phyloP scores from a whole-genome alignment of 2,888 invertebrate species.

The Tenthredo amoena region DNA sequence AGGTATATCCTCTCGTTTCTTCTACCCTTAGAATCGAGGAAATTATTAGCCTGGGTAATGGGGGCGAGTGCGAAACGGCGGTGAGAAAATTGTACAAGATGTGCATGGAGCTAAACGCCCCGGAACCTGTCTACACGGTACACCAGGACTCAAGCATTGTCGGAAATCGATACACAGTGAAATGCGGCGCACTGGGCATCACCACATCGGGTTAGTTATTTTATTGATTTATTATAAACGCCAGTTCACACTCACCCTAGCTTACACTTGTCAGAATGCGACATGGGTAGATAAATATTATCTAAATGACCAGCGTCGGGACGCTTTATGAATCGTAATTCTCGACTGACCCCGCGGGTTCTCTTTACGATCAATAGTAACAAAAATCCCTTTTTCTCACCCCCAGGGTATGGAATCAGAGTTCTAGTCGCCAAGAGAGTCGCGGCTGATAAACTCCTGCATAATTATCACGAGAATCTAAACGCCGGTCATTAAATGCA shows the following conservation, averaged over 20 bases:
- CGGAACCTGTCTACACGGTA: slow-evolving; percentile 61
- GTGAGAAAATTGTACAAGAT: slow-evolving; percentile 64
- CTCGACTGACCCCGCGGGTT: background rate
- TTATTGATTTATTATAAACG: slow-evolving; percentile 22
- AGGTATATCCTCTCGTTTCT: background rate
- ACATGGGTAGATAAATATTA: background rate
- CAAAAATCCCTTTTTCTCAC: background rate
- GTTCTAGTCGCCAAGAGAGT: slow-evolving; percentile 59
- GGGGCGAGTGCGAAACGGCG: slow-evolving; percentile 57
- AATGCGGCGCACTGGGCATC: slow-evolving; percentile 62
- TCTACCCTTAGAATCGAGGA: slow-evolving; percentile 62
- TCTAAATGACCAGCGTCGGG: background rate
- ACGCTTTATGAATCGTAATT: background rate
- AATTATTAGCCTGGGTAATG: slow-evolving; percentile 58
- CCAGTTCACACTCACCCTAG: background rate
- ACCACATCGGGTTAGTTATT: slow-evolving; percentile 60
- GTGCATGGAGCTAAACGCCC: slow-evolving; percentile 61
- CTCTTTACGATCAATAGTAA: background rate
- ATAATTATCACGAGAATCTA: slow-evolving; percentile 23
- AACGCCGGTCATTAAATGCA: background rate
- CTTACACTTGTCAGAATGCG: background rate
- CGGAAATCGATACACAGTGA: slow-evolving; percentile 59
- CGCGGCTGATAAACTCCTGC: slow-evolving; percentile 39
- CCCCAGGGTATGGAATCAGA: slow-evolving; percentile 61
- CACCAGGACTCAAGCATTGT: slow-evolving; percentile 46